These are phyloP conservation scores for Drosophila kepulauana DNA, from an alignment of 1,140 invertebrate species.

Conservation along the genomic window DNA sequence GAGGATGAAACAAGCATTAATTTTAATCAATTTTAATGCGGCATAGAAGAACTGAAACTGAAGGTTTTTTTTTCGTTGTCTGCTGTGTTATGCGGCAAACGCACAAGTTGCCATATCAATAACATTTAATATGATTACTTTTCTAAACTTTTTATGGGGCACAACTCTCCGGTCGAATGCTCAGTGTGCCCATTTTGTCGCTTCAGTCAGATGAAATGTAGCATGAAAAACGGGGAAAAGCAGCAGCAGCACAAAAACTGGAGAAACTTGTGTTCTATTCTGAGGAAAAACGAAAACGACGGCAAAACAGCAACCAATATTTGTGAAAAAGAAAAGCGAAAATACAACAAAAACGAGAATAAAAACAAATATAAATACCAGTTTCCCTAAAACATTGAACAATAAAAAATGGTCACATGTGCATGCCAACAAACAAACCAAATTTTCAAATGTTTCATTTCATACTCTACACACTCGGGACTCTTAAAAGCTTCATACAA, in stretches of 20 bases:
- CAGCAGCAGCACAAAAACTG: slow-evolving; percentile 2
- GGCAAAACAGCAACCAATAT: slow-evolving; percentile 60
- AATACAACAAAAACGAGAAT: slow-evolving; percentile 11
- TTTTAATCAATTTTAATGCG: slow-evolving; percentile 75
- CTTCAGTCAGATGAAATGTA: slow-evolving; percentile 69
- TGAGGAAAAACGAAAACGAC: slow-evolving; percentile 20
- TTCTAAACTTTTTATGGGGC: slow-evolving; percentile 76
- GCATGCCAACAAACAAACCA: slow-evolving; percentile 43
- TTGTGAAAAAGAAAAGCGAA: slow-evolving; percentile 36
- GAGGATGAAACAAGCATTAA: slow-evolving; percentile 32
- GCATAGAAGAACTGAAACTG: slow-evolving; percentile 14
- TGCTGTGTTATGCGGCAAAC: slow-evolving; percentile 10
- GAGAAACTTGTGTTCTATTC: slow-evolving; percentile 57
- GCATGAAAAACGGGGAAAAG: slow-evolving; percentile 59
- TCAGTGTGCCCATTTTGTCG: slow-evolving; percentile 36
- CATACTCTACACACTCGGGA: background rate
- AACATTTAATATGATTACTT: slow-evolving; percentile 81
- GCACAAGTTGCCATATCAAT: slow-evolving; percentile 69
- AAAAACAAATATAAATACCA: slow-evolving; percentile 69
- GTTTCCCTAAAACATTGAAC: slow-evolving; percentile 55
- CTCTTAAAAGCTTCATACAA: background rate
- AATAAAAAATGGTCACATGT: slow-evolving; percentile 79
- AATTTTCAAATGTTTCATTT: slow-evolving; percentile 21
- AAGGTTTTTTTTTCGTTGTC: background rate
- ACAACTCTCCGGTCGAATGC: slow-evolving; percentile 35